phyloP scores from a whole-genome alignment of 2,888 invertebrate species.

The Alcis repandata region DNA sequence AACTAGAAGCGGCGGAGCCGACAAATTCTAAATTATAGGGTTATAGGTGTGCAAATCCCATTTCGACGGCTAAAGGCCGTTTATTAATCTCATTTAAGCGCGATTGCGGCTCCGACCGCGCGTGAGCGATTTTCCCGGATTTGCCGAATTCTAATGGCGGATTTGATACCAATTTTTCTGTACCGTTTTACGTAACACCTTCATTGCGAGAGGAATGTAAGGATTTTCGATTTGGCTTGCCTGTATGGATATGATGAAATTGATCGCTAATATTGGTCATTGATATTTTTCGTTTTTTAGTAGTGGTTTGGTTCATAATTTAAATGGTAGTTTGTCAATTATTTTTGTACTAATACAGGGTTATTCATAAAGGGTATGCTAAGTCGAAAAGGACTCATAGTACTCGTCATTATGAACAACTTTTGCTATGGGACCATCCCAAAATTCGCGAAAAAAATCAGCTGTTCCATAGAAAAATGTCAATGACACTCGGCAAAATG shows the following conservation, averaged over 20 bases:
- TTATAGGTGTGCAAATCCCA: slow-evolving; percentile 51
- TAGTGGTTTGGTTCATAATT: too few species aligned
- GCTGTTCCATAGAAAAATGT: too few species aligned
- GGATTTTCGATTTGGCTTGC: background rate
- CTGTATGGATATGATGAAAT: slow-evolving; percentile 4
- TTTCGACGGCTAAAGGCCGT: slow-evolving; percentile 53
- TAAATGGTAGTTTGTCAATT: too few species aligned
- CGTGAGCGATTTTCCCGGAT: slow-evolving; percentile 59
- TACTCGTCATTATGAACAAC: too few species aligned
- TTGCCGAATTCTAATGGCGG: slow-evolving; percentile 53
- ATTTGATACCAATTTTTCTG: slow-evolving; percentile 49
- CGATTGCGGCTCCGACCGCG: slow-evolving; percentile 62
- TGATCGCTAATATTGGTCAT: background rate
- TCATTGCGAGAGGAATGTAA: slow-evolving; percentile 42
- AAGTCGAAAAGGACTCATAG: too few species aligned
- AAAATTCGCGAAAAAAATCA: too few species aligned
- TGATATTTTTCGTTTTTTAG: too few species aligned
- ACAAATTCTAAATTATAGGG: slow-evolving; percentile 40
- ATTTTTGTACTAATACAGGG: too few species aligned
- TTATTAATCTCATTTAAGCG: slow-evolving; percentile 70
- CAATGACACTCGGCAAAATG: too few species aligned
- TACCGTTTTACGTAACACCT: slow-evolving; percentile 49
- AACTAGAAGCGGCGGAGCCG: slow-evolving; percentile 33
- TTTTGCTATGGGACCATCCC: too few species aligned
- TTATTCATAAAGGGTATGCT: too few species aligned